Evolutionary conservation across 2,888 invertebrate species (phyloP), one percentile per base, ranked within the genome.

Genomic region (Agrilus cyanescens): DNA sequence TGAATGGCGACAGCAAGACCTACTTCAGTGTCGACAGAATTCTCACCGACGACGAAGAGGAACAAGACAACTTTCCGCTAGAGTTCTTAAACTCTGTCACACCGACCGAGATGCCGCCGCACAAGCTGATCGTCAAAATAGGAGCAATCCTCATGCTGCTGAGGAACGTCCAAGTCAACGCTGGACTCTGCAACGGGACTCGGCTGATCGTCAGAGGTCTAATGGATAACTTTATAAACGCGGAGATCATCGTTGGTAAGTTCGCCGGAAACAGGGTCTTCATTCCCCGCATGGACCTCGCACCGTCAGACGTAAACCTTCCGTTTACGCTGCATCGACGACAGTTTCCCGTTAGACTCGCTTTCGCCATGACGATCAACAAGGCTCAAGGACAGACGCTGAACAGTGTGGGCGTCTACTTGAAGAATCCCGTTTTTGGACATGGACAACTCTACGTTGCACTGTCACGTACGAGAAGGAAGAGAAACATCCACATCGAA

Each of bases 301-400:
- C 32, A 2, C 14, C 44, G 4, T 25, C 32, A 16, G 45, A 48
- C 16, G 40, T 43, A 3, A 37, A 12, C 12, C 46, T 50, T 20
- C 49, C 53, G 32, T 46, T 50, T 20, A 50, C 53, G 32, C 50
- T 56, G 40, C 48, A 50, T 46, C 39, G 54, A 35, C 32, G 53
- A 16, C 52, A 54, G 48, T 58, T 56, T 48, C 55, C 55, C 32
- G 44, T 58, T 10, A 45, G 46, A 38, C 45, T 52, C 12, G 48
- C 53, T 25, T 57, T 53, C 40, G 53, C 52, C 34, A 51, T 57
- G 49, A 49, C 54, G 8, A 52, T 55, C 37, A 55, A 58, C 45
- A 59, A 57, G 50, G n/a, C n/a, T n/a, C 5, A 18, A 4, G 18
- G 18, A n/a, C n/a, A n/a, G n/a, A n/a, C n/a, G n/a, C n/a, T n/a